Base-by-base conservation (phyloP, 2,113 vertebrate species). In the Malurus elegans region DNA sequence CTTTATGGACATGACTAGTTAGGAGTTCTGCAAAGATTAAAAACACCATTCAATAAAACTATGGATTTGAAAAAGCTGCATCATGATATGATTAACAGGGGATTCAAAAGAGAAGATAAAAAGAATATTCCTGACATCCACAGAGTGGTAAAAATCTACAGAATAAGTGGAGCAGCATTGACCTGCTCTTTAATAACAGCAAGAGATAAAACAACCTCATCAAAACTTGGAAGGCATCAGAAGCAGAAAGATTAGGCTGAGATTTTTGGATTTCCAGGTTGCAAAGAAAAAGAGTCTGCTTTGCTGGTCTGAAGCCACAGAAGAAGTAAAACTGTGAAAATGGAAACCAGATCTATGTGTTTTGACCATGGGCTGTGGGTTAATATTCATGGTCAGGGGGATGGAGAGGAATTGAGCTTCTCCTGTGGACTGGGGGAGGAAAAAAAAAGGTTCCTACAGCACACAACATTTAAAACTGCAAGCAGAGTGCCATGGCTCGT, bases 21-120 rank as follows among this genome's bases (percentile, higher is more conserved):
- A 95, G 86, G 82, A 97, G 69, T 96, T 93, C 93, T 96, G 48
- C 53, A 74, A 96, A 97, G 92, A 97, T 96, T 96, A 96, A 96
- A 95, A 92, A 36, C 34, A 38, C 72, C 66, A 94, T 93, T 94
- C 92, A 93, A 78, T 93, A 97, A 97, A 97, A 95, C 69, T 92
- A 90, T 53, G 45, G 72, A 56, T 91, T 95, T 93, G 65, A 70
- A 79, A 96, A 95, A 96, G 74, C 67, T 58, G 92, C 76, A 96
- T 96, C 67, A 51, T 71, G 79, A 91, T 97, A 96, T 94, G 88
- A 96, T 96, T 97, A 96, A 93, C 91, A 94, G 79, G n/a, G 42
- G 57, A 93, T 94, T 96, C 93, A 91, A 95, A 91, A 71, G 51
- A 80, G 44, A 95, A 95, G 72, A 86, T 90, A 94, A 86, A 97